These are phyloP conservation scores for Artibeus jamaicensis DNA, from an alignment of 2,797 vertebrate genomes.

Conservation along the genomic window DNA sequence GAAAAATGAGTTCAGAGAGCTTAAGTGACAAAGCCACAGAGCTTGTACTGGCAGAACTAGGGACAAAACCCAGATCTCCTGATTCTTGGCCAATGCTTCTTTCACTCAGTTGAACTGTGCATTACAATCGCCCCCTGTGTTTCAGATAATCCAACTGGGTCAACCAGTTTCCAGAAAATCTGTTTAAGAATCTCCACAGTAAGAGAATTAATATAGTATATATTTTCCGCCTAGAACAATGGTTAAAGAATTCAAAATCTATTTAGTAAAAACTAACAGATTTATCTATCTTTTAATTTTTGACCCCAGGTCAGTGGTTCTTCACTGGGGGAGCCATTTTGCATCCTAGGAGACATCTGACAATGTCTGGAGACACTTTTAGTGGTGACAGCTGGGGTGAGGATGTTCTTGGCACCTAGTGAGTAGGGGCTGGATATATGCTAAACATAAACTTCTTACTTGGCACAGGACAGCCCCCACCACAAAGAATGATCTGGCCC, in stretches of 20 bases:
- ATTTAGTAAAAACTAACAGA: background rate
- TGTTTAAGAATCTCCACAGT: background rate
- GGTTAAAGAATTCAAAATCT: background rate
- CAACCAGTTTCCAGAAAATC: background rate
- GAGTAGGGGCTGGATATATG: background rate
- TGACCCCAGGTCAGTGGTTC: background rate
- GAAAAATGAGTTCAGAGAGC: background rate
- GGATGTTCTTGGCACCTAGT: background rate
- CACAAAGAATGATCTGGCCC: background rate
- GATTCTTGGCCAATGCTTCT: background rate
- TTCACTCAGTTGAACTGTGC: background rate
- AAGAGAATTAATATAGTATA: background rate
- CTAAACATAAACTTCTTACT: background rate
- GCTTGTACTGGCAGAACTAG: background rate
- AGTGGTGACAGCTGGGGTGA: background rate
- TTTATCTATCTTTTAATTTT: background rate
- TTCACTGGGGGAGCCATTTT: background rate
- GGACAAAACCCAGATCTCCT: background rate
- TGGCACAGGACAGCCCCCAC: background rate
- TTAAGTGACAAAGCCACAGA: background rate
- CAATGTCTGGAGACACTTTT: background rate
- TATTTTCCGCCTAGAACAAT: background rate
- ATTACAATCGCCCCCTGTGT: background rate
- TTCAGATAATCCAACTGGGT: background rate
- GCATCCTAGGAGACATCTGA: background rate